Base-by-base conservation (phyloP, 2,797 vertebrate species). In the Triplophysa bombifrons region DNA sequence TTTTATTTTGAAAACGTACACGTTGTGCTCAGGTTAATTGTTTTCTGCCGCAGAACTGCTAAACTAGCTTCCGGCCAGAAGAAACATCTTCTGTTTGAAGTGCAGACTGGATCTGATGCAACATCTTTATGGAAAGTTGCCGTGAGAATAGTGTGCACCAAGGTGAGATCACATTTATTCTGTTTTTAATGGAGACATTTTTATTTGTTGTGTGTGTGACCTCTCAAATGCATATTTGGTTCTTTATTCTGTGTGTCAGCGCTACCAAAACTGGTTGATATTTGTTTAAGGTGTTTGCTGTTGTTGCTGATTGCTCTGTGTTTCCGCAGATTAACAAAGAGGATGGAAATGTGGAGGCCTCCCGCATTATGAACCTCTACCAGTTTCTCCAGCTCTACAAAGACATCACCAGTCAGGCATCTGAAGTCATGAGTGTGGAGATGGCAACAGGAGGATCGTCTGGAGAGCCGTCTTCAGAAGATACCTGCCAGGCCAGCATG, bases 361-460 rank as follows among this genome's bases (percentile, higher is more conserved):
- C 97, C 0, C 93, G 97, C 72, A 98, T 99, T 88, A 96, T 99
- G 96, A 99, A 99, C 90, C 92, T 99, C 56, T 98, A 98, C 91
- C 98, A 99, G 92, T 99, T 99, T 88, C 93, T 95, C 88, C 97
- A 99, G 83, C 94, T 99, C 55, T 98, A 99, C 88, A 96, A 93
- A 76, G 98, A 99, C 87, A 93, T 99, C 90, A 98, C 95, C 81
- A 95, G 93, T 87, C 98, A 99, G 89, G 97, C 98, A 7, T 92
- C 94, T 4, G 95, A 95, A 85, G 95, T 97, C 14, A 87, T 96
- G 82, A 89, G 93, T 48, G 83, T 84, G 74, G 92, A 91, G 82
- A 88, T 84, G 4, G 86, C 86, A 81, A 89, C 91, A 6, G 93
- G 94, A 87, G 95, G 91, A 66, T 86, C 93, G 8, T 93, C 92